phyloP scores from a whole-genome alignment of 1,140 invertebrate species.

The Ceratina japonica region DNA sequence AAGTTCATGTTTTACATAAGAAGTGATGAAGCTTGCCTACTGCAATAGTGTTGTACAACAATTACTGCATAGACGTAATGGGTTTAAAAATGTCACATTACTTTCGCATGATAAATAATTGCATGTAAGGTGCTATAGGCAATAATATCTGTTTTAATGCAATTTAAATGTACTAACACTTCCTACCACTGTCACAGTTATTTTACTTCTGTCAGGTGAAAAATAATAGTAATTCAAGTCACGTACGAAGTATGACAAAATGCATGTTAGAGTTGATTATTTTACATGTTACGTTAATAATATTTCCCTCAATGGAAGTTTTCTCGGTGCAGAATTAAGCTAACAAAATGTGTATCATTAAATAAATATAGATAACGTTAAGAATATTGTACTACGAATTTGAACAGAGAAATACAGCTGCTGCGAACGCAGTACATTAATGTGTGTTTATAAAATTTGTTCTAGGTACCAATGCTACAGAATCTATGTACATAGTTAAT shows the following conservation, averaged over 20 bases:
- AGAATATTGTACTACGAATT: constrained; percentile 3
- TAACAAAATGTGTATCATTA: background rate
- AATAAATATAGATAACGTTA: background rate
- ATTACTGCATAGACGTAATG: constrained; percentile 10
- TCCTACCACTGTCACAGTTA: background rate
- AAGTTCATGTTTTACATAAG: background rate
- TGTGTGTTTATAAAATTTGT: constrained; percentile 13
- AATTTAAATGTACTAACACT: constrained; percentile 11
- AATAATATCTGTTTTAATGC: constrained; percentile 30
- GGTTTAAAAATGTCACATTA: constrained; percentile 21
- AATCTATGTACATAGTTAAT: constrained; percentile 54
- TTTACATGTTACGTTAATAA: no score
- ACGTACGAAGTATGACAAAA: background rate
- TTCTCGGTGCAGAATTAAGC: no score
- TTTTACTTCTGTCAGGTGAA: background rate
- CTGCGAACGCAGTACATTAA: background rate
- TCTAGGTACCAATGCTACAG: constrained; percentile 56
- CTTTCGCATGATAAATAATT: constrained; percentile 29
- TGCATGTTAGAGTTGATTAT: no score
- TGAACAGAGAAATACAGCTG: background rate
- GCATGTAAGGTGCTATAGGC: constrained; percentile 13
- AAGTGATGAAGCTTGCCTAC: constrained; percentile 59
- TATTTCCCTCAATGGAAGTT: no score
- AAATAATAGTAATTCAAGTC: background rate
- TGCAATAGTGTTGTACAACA: constrained; percentile 4